phyloP scores from a whole-genome alignment of 2,797 vertebrate genomes.

The Tinamus major region DNA sequence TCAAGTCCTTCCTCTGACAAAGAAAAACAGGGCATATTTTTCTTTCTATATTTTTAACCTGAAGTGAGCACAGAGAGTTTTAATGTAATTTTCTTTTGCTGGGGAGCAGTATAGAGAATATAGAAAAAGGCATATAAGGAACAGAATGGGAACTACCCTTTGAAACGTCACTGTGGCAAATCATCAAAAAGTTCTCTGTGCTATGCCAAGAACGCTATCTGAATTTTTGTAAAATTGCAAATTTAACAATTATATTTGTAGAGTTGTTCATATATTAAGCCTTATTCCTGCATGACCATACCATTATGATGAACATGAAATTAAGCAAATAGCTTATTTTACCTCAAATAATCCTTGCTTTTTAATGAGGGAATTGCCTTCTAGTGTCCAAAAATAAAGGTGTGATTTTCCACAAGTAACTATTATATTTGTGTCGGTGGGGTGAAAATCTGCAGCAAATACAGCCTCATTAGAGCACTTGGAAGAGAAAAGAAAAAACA shows the following conservation, averaged over 20 bases:
- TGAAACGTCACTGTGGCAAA: not conserved
- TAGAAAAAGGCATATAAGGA: not conserved
- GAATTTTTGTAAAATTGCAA: not conserved
- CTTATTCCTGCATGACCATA: not conserved
- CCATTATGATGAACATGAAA: not conserved
- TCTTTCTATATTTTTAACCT: not conserved
- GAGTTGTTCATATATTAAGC: not conserved
- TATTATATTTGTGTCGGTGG: conserved; percentile 93
- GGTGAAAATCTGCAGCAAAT: conserved; percentile 96
- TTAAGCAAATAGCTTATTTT: conserved; percentile 11
- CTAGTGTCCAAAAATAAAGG: conserved; percentile 96
- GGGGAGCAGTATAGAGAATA: not conserved
- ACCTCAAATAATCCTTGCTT: conserved; percentile 99
- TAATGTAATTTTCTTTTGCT: not conserved
- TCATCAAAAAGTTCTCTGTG: not conserved
- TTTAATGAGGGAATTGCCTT: conserved; percentile 91
- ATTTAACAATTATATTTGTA: not conserved
- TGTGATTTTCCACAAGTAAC: conserved; percentile 98
- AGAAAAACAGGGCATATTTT: not conserved
- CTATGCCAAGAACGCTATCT: not conserved
- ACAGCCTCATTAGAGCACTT: conserved; percentile 97
- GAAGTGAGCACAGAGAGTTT: not conserved
- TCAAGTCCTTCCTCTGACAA: not conserved
- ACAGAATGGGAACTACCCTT: not conserved
- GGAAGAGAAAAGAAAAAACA: conserved; percentile 54